These are phyloP conservation scores for Polyploca ridens DNA, from an alignment of 2,888 invertebrate genomes.

Conservation along the genomic window DNA sequence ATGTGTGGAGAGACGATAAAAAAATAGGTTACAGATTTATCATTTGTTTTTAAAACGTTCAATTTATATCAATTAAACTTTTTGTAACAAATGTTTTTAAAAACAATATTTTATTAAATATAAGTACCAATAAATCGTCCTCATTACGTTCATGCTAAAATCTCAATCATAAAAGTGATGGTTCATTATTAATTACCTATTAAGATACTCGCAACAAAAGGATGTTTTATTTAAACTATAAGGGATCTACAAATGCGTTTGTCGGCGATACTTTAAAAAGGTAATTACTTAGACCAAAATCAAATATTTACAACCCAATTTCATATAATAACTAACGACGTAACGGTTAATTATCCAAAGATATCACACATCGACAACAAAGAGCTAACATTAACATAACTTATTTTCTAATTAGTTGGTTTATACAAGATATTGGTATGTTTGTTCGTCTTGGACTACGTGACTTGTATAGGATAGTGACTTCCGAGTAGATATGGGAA, in stretches of 20 bases:
- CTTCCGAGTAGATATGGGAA: neutral
- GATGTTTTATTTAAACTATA: neutral
- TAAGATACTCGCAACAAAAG: neutral
- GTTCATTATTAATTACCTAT: neutral
- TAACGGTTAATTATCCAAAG: neutral
- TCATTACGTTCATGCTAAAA: neutral
- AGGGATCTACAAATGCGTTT: neutral
- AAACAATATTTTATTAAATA: no score
- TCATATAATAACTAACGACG: conserved; percentile 7
- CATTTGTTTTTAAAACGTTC: neutral
- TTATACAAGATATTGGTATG: conserved; percentile 6
- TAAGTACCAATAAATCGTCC: neutral
- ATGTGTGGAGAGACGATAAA: conserved; percentile 4
- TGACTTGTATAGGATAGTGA: neutral
- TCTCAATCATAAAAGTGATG: neutral
- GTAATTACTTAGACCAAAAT: conserved; percentile 2
- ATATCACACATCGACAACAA: neutral
- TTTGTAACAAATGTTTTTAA: no score
- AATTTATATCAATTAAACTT: neutral
- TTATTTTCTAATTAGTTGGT: conserved; percentile 6
- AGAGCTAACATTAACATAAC: neutral
- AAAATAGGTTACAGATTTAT: conserved; percentile 9
- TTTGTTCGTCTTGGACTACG: conserved; percentile 1
- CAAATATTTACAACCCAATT: conserved; percentile 19
- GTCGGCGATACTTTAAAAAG: neutral